Base-by-base conservation (phyloP, 2,888 invertebrate genomes). In the Synergus itoensis region DNA sequence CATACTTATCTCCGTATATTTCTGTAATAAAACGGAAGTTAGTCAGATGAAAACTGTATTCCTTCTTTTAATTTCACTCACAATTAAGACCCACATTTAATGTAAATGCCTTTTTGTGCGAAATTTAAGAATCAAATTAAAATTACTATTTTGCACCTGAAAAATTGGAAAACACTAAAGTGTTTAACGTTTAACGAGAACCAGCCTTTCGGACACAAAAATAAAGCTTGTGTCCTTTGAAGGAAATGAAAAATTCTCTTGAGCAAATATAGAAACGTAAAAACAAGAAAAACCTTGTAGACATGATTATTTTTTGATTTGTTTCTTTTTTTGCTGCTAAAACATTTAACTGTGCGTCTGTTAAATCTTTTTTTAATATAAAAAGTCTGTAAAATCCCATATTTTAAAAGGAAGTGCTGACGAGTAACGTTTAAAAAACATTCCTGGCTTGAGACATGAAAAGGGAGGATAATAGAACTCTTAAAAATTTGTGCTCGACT, bases 41-140 rank as follows among this genome's bases (percentile, higher is more conserved):
- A 43, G n/a, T 67, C 67, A 21, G 67, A 14, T 67, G 21, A 18
- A 67, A 67, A 67, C 11, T 43, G 43, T 7, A 43, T 67, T 40
- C 18, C 43, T 12, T 21, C 4, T 40, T 21, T 21, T 4, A 60
- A 12, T 21, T 60, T 60, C 4, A 16, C 16, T 53, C 9, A 53
- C 5, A 53, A n/a, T 48, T 16, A 16, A 48, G 48, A 48, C n/a
- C 7, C 16, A 64, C 8, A 18, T 41, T 41, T 65, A 1, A 63
- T 63, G 8, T n/a, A 41, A 65, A 40, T 18, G n/a, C 64, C 41
- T 41, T 1, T 65, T 65, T 65, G 21, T 16, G 43, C 41, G 64
- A 64, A 60, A 69, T 77, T 77, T 48, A 78, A 78, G 73, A 78
- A 63, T 73, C 36, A 73, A 77, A 77, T 69, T 21, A 67, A 77